These are phyloP conservation scores for Perizoma flavofasciatum DNA, from an alignment of 2,888 invertebrate species.

Conservation along the genomic window DNA sequence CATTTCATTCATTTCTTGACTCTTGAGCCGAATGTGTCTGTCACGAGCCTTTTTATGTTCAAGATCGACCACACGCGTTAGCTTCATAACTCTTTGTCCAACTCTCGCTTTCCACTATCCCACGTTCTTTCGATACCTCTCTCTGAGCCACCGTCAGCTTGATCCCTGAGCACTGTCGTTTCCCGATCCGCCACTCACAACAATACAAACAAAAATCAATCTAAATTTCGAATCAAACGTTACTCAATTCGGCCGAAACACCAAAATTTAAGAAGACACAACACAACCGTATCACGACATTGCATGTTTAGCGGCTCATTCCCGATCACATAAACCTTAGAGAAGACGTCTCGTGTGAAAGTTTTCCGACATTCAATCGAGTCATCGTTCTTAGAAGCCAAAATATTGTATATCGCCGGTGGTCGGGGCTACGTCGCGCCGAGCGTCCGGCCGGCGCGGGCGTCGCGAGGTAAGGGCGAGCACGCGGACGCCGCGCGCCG, in stretches of 20 bases:
- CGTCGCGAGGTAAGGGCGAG: slow-evolving; percentile 42
- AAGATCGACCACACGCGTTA: slow-evolving; percentile 62
- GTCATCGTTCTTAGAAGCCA: slow-evolving; percentile 67
- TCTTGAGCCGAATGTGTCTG: slow-evolving; percentile 75
- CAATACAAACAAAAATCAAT: slow-evolving; percentile 44
- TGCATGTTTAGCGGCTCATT: slow-evolving; percentile 82
- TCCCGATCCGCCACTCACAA: slow-evolving; percentile 60
- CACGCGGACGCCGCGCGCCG: slow-evolving; percentile 26
- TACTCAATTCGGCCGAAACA: slow-evolving; percentile 67
- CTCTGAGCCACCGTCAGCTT: slow-evolving; percentile 76
- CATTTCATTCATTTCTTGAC: slow-evolving; percentile 79
- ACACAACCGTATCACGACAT: slow-evolving; percentile 78
- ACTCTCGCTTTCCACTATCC: slow-evolving; percentile 72
- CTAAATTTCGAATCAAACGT: slow-evolving; percentile 45
- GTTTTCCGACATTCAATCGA: slow-evolving; percentile 71
- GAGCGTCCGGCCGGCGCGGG: slow-evolving; percentile 34
- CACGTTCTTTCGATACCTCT: slow-evolving; percentile 69
- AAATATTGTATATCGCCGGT: slow-evolving; percentile 64
- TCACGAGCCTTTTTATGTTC: slow-evolving; percentile 73
- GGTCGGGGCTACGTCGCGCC: slow-evolving; percentile 70
- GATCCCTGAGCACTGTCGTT: slow-evolving; percentile 70
- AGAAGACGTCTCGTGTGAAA: slow-evolving; percentile 73
- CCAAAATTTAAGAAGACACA: slow-evolving; percentile 62
- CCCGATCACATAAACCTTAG: slow-evolving; percentile 79
- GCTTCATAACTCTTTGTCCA: slow-evolving; percentile 69